Conservation (phyloP, 2,797 vertebrate genomes). For the Orientallactaga sibirica region DNA sequence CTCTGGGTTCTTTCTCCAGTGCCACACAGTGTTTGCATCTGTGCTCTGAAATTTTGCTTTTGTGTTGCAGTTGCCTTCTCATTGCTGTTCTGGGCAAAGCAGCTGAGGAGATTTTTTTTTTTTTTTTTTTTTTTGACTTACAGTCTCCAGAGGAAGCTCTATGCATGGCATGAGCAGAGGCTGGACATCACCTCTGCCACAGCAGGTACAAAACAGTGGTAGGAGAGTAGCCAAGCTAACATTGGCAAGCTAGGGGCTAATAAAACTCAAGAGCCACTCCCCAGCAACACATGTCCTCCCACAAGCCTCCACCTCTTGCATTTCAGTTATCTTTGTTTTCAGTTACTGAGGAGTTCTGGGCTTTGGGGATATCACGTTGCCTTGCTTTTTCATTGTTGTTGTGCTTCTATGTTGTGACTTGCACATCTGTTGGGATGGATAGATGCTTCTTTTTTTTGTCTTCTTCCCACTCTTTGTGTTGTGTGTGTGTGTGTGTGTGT, state of each 20-base stretch:
- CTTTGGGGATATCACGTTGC: not conserved
- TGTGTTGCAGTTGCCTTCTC: not conserved
- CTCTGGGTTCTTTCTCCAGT: not conserved
- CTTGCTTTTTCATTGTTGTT: not conserved
- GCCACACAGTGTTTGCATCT: not conserved
- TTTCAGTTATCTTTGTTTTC: not conserved
- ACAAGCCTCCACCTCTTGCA: not conserved
- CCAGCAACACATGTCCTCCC: too few species aligned
- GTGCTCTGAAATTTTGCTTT: not conserved
- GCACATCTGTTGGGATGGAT: not conserved
- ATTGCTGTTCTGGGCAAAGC: too few species aligned
- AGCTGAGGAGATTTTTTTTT: too few species aligned
- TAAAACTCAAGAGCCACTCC: too few species aligned
- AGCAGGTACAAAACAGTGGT: too few species aligned
- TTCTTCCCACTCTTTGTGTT: not conserved
- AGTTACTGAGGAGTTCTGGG: not conserved
- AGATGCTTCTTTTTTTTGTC: not conserved
- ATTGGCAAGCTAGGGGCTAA: too few species aligned
- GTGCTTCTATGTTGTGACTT: not conserved
- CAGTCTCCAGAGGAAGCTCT: too few species aligned
- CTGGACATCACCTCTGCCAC: too few species aligned
- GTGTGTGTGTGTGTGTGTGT: too few species aligned
- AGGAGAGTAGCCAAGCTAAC: too few species aligned
- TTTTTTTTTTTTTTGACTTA: too few species aligned
- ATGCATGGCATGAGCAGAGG: too few species aligned